Evolutionary conservation across 2,113 vertebrate genomes (phyloP).

Genomic region (rabbit (Oryctolagus cuniculus)): mOryCun1.1 NC_091450.1:42275501-42276000

Average conservation of each 20-base stretch:
- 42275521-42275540: not conserved
- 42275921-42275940: constrained; percentile 84
- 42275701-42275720: not conserved
- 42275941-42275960: constrained; percentile 58
- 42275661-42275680: not conserved
- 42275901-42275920: constrained; percentile 63
- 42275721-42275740: constrained; percentile 40
- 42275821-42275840: not conserved
- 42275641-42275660: constrained; percentile 14
- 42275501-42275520: not conserved
- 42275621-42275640: not conserved
- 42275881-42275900: constrained; percentile 68
- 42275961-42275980: constrained; percentile 72
- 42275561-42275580: not conserved
- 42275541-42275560: not conserved
- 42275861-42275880: constrained; percentile 53
- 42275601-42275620: not conserved
- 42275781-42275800: not conserved
- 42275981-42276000: constrained; percentile 68
- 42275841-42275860: not conserved
- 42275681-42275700: constrained; percentile 64
- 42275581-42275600: not conserved
- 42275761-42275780: not conserved
- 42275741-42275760: constrained; percentile 27
- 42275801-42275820: not conserved